Conservation (phyloP, 1,140 invertebrate species). For the Odontomachus brunneus region DNA sequence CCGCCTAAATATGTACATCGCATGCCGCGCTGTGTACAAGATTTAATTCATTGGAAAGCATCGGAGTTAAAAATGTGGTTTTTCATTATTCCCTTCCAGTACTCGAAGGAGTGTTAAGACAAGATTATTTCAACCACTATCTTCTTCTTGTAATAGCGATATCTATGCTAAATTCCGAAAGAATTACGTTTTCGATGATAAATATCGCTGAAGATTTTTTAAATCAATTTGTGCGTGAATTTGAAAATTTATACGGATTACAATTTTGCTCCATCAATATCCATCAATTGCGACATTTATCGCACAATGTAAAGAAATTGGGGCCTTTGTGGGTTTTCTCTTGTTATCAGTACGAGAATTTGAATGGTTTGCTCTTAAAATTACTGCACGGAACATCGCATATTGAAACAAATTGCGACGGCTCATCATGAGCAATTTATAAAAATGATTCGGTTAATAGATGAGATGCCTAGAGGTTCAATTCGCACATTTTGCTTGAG, state of each 20-base stretch:
- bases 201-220: constrained; percentile 8
- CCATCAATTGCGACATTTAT: constrained; percentile 22
- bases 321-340: constrained; percentile 1
- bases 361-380: constrained; percentile 69
- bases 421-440: constrained; percentile 62
- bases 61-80: constrained; percentile 6
- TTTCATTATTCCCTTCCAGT: constrained; percentile 33
- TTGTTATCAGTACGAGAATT: constrained; percentile 64
- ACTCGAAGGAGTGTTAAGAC: background rate
- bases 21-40: constrained; percentile 8
- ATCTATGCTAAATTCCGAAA: constrained; percentile 10
- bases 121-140: constrained; percentile 25
- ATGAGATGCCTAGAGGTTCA: constrained; percentile 4
- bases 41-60: constrained; percentile 30
- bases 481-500: constrained; percentile 6
- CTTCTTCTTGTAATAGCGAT: constrained; percentile 14
- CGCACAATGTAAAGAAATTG: constrained; percentile 1
- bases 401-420: constrained; percentile 65
- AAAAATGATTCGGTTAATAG: constrained; percentile 55
- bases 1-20: constrained; percentile 28
- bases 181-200: constrained; percentile 1
- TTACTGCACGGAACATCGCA: constrained; percentile 67
- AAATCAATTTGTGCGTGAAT: constrained; percentile 33
- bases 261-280: constrained; percentile 14
- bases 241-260: constrained; percentile 9